Conservation (phyloP, 2,797 vertebrate genomes). For the Rousettus madagascariensis region DNA sequence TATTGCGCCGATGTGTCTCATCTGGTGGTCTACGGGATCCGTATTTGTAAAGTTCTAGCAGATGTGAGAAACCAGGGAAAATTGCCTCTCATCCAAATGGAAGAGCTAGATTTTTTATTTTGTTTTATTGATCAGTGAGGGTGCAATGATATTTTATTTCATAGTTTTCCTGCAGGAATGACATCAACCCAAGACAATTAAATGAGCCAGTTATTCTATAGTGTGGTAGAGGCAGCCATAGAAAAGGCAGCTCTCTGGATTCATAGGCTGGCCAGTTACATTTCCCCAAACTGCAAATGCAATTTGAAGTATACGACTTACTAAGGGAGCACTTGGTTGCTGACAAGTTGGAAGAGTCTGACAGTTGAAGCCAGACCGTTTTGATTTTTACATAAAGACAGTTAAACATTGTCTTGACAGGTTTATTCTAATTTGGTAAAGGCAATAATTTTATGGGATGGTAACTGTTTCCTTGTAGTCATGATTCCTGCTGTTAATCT, state of each 20-base stretch:
- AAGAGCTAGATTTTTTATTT: conserved; percentile 45
- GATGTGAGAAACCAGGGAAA: conserved; percentile 35
- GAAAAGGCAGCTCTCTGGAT: neutral
- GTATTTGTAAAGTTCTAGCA: conserved; percentile 52
- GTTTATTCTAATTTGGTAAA: conserved; percentile 72
- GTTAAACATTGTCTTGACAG: conserved; percentile 70
- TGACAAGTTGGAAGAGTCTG: conserved; percentile 49
- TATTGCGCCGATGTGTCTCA: neutral
- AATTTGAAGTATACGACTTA: neutral
- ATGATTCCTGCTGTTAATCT: conserved; percentile 58
- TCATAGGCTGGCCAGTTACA: neutral
- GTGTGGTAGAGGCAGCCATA: neutral
- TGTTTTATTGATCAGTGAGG: conserved; percentile 54
- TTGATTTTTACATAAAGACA: conserved; percentile 72
- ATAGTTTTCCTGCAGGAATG: conserved; percentile 1
- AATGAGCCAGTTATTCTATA: conserved; percentile 16
- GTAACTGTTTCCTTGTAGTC: conserved; percentile 67
- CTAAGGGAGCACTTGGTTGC: neutral
- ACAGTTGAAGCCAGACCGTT: conserved; percentile 61
- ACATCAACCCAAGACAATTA: neutral
- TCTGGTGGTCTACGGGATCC: neutral
- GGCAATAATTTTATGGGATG: conserved; percentile 63
- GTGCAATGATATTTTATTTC: conserved; percentile 36
- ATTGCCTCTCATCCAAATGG: conserved; percentile 39
- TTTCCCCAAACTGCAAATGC: neutral